A percentile compares a stretch with the other conserved stretches of the same genome.
These are phyloP conservation scores for Muscicapa comitata DNA, from an alignment of 2,797 vertebrate species.

Conservation along the genomic window DNA sequence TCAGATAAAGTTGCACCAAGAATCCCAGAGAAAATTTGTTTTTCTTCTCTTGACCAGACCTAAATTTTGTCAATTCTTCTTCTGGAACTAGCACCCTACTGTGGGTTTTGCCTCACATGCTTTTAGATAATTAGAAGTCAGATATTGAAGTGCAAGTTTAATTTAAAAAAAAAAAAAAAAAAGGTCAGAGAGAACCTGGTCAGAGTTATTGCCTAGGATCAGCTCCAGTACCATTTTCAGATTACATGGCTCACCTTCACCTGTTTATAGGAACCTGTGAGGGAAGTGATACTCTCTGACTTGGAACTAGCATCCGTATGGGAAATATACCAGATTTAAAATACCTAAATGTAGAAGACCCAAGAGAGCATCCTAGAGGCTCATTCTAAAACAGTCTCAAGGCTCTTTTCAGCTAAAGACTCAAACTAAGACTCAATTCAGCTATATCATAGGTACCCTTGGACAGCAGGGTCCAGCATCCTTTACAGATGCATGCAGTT, in stretches of 20 bases:
- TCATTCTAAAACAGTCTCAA: not conserved
- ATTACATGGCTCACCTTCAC: not conserved
- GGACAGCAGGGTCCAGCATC: not conserved
- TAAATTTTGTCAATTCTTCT: not conserved
- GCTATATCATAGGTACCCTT: not conserved
- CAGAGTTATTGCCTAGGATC: not conserved
- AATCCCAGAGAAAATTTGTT: not conserved
- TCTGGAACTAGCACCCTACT: not conserved
- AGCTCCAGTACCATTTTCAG: not conserved
- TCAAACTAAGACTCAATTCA: not conserved
- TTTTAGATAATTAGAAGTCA: not conserved
- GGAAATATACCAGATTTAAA: not conserved
- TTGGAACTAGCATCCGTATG: not conserved
- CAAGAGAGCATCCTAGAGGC: not conserved
- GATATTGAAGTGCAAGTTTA: not conserved
- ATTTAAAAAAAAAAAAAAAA: not conserved
- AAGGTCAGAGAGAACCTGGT: not conserved
- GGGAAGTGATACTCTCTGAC: not conserved
- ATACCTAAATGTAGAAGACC: not conserved
- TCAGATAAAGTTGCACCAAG: not conserved
- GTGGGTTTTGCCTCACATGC: not conserved
- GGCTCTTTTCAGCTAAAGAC: not conserved
- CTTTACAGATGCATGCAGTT: not conserved
- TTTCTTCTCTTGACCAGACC: not conserved
- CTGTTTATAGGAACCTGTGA: not conserved